A percentile compares a stretch with the other conserved stretches of the same genome.
These are phyloP conservation scores for Erynnis tages DNA, from an alignment of 2,888 invertebrate genomes.

Conservation along the genomic window DNA sequence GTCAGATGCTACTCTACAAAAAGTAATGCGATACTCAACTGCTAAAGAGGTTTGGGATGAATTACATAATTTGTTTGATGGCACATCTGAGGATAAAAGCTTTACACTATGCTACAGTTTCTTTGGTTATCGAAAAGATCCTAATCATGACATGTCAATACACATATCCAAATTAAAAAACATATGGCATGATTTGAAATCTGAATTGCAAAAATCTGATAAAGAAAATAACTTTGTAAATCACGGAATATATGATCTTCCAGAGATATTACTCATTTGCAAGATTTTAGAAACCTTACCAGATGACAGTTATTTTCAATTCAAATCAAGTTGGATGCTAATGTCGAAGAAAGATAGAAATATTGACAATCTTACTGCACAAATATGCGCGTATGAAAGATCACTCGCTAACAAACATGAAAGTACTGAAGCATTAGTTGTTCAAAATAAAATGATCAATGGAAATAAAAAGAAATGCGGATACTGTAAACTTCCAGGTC, in stretches of 20 bases:
- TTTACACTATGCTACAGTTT: neutral
- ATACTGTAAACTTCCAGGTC: neutral
- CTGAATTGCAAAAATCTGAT: neutral
- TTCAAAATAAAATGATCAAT: neutral
- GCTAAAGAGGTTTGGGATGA: neutral
- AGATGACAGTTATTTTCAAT: neutral
- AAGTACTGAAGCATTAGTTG: neutral
- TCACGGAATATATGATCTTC: no score
- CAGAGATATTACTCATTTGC: neutral
- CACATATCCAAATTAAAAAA: neutral
- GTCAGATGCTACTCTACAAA: neutral
- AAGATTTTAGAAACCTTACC: conserved; percentile 2
- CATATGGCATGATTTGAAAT: neutral
- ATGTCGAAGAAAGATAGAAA: neutral
- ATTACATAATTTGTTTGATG: neutral
- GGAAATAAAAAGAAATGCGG: neutral
- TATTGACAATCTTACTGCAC: neutral
- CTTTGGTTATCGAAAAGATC: neutral
- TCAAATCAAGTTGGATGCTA: neutral
- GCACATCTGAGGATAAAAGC: neutral
- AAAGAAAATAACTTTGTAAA: no score
- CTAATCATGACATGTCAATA: neutral
- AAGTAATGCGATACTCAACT: conserved; percentile 1
- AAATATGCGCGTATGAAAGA: neutral
- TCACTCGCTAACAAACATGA: neutral